Conservation (phyloP, 2,888 invertebrate species). For the Lasioglossum calceatum region DNA sequence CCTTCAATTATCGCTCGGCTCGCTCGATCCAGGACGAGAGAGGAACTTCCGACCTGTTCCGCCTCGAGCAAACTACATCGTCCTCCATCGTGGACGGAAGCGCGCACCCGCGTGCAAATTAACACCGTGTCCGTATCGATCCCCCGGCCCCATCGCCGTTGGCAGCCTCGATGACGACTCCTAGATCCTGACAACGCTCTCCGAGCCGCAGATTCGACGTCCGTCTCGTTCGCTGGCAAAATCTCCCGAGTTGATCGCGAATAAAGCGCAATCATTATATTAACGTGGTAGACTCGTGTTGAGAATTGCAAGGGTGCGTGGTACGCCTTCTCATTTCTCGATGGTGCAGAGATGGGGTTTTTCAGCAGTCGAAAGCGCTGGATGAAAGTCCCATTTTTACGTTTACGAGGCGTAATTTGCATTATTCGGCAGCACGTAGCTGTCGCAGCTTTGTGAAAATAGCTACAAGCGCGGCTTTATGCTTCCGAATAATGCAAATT, state of each 20-base stretch:
- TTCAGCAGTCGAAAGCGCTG: too few relatives aligned
- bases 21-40: not conserved
- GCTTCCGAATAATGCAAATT: too few relatives aligned
- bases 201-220: not conserved
- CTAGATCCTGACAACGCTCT: not conserved
- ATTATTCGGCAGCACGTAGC: too few relatives aligned
- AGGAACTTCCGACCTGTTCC: not conserved
- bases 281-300: too few relatives aligned
- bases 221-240: not conserved
- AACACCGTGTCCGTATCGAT: conserved; percentile 15
- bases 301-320: too few relatives aligned
- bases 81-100: not conserved
- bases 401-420: too few relatives aligned
- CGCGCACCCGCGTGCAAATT: conserved; percentile 15
- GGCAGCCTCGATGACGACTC: not conserved
- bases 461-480: too few relatives aligned
- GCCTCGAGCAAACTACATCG: not conserved
- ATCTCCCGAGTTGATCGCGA: not conserved
- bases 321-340: too few relatives aligned
- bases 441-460: too few relatives aligned
- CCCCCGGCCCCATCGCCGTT: not conserved
- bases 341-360: too few relatives aligned
- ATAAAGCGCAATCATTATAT: not conserved
- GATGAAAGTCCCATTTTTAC: too few relatives aligned
- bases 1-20: not conserved